phyloP scores from a whole-genome alignment of 2,113 vertebrate genomes.

The Macquaria ambigua region DNA sequence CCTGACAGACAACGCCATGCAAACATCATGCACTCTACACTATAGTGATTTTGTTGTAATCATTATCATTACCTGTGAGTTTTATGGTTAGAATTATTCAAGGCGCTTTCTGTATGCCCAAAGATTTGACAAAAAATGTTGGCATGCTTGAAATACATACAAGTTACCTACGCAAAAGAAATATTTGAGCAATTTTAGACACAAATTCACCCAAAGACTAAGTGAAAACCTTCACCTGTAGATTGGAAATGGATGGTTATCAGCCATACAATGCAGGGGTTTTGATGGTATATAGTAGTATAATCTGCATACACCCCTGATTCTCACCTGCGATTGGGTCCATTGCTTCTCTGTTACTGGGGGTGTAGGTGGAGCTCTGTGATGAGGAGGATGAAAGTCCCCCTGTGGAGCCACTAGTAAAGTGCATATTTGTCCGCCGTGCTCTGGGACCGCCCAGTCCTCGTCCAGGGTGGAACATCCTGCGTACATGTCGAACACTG shows the following conservation, averaged over 20 bases:
- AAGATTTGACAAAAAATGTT: too few species aligned
- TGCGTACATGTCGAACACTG: constrained; percentile 97
- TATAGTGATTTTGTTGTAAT: background rate
- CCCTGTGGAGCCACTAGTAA: constrained; percentile 97
- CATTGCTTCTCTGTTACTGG: constrained; percentile 99
- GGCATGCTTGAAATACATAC: too few species aligned
- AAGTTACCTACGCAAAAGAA: too few species aligned
- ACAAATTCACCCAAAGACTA: too few species aligned
- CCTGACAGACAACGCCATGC: background rate
- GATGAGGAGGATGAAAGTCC: constrained; percentile 93
- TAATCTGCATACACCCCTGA: too few species aligned
- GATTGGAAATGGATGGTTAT: background rate
- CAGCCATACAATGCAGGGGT: background rate
- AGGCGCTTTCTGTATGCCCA: too few species aligned
- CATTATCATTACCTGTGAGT: too few species aligned
- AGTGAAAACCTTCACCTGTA: background rate
- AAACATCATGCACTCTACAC: background rate
- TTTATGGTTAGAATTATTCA: too few species aligned
- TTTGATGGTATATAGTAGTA: background rate
- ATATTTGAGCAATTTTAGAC: too few species aligned
- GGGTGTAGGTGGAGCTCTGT: constrained; percentile 98
- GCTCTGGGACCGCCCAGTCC: constrained; percentile 96
- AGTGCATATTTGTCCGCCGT: constrained; percentile 99
- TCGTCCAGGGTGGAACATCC: constrained; percentile 99
- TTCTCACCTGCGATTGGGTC: constrained; percentile 98